Conservation (phyloP, 1,140 invertebrate species). For the Drosophila miranda region DNA sequence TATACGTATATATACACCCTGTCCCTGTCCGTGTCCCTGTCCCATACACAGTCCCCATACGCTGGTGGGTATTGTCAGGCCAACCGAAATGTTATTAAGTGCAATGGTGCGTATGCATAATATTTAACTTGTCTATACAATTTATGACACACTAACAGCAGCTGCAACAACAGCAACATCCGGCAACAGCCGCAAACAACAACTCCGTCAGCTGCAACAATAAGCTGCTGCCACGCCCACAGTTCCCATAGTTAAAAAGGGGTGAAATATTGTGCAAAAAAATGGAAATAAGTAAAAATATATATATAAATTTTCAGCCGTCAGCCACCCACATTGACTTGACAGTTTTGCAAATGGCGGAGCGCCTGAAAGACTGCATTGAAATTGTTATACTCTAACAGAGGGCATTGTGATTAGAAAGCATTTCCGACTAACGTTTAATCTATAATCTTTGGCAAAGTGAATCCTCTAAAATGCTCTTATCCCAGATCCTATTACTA, state of each 20-base stretch:
- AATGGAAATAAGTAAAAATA: constrained; percentile 15
- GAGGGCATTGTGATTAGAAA: background rate
- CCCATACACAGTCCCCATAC: too few relatives aligned
- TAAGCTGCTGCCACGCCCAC: constrained; percentile 17
- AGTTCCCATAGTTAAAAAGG: constrained; percentile 29
- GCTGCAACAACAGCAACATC: constrained; percentile 21
- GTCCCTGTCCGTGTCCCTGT: background rate
- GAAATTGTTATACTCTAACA: constrained; percentile 32
- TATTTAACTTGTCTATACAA: constrained; percentile 66
- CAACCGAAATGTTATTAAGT: constrained; percentile 59
- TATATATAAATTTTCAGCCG: constrained; percentile 15
- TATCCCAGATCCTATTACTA: too few relatives aligned
- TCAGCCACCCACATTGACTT: constrained; percentile 14
- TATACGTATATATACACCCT: background rate
- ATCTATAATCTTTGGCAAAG: too few relatives aligned
- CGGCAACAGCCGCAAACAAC: constrained; percentile 9
- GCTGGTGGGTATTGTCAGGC: constrained; percentile 29
- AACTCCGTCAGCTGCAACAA: constrained; percentile 27
- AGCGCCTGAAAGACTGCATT: constrained; percentile 46
- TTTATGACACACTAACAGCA: constrained; percentile 43
- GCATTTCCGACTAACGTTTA: too few relatives aligned
- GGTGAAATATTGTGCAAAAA: constrained; percentile 38
- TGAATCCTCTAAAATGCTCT: too few relatives aligned
- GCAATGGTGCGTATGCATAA: constrained; percentile 73
- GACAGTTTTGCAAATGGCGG: constrained; percentile 50